Base-by-base conservation (phyloP, 2,113 vertebrate genomes). In the Echinops telfairi region DNA sequence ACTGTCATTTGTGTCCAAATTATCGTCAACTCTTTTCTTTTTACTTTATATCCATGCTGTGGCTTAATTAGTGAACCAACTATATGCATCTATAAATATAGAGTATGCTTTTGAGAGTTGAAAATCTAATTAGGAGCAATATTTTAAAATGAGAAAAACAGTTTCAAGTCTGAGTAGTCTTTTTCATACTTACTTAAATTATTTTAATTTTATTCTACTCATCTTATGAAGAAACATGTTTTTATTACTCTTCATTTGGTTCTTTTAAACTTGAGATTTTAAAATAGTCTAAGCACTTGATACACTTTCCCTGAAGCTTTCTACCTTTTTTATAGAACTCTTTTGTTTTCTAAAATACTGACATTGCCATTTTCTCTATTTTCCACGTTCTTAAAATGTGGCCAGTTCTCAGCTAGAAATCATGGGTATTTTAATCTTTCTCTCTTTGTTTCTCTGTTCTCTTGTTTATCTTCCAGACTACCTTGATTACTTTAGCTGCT, bases 151-250 rank as follows among this genome's bases (percentile, higher is more conserved):
- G 78, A 75, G 36, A 38, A 81, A 62, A 90, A 82, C 0, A 33
- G 16, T 53, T 43, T 93, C 22, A 38, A 92, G 53, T 83, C 25
- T 83, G 16, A 40, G 23, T 36, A 58, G 2, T 62, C 60, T 29
- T 77, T 93, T 73, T 88, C 19, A 64, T 53, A n/a, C 91, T 86
- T 89, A 86, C 86, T 86, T 29, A 83, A 75, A 71, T 86, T 12
- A 70, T 43, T 43, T 77, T 73, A 53, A 79, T n/a, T 83, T 83
- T 22, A 80, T 89, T 86, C 76, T 17, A 2, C 19, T 36, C 47
- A 53, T 53, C 10, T 9, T 53, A 53, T 75, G 7, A 71, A 78
- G 8, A 22, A 17, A 62, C 57, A 25, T 40, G 31, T 1, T 84
- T 33, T 53, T 57, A 38, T 71, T 29, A 71, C 8, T 4, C 6